These are phyloP conservation scores for Pteronura brasiliensis DNA, from an alignment of 2,113 vertebrate species.

Conservation along the genomic window DNA sequence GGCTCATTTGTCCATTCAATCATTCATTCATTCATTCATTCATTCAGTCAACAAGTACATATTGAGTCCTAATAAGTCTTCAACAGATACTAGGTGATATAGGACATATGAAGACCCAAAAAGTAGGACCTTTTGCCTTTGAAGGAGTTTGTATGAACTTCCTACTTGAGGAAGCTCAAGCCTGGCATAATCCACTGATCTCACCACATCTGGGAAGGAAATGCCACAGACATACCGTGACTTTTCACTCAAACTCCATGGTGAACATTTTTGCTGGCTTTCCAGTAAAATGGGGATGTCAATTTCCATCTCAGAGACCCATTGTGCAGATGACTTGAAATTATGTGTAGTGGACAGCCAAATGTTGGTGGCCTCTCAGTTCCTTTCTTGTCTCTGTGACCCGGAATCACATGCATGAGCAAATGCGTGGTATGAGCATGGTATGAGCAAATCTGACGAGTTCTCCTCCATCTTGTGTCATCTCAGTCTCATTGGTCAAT, in stretches of 20 bases:
- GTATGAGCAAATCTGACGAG: background rate
- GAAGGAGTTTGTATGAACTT: background rate
- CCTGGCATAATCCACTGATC: background rate
- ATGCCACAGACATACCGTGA: background rate
- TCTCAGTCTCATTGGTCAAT: background rate
- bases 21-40: slow-evolving; percentile 23
- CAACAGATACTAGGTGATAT: background rate
- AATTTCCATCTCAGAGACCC: background rate
- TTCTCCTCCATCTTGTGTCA: background rate
- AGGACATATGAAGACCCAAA: background rate
- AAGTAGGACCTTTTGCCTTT: background rate
- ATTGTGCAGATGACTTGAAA: background rate
- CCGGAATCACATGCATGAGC: background rate
- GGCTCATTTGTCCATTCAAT: background rate
- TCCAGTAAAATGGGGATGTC: slow-evolving; percentile 17
- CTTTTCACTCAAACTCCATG: background rate
- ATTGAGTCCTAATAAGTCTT: background rate
- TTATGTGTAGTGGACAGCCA: background rate
- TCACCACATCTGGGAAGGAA: background rate
- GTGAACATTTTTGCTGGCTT: background rate
- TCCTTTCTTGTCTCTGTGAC: background rate
- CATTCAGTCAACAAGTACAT: slow-evolving; percentile 1
- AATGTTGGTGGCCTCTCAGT: slow-evolving; percentile 17
- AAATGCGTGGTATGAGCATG: no score
- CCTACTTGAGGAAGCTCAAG: background rate